Base-by-base conservation (phyloP, 1,140 invertebrate genomes). In the Lasioglossum baleicum region DNA sequence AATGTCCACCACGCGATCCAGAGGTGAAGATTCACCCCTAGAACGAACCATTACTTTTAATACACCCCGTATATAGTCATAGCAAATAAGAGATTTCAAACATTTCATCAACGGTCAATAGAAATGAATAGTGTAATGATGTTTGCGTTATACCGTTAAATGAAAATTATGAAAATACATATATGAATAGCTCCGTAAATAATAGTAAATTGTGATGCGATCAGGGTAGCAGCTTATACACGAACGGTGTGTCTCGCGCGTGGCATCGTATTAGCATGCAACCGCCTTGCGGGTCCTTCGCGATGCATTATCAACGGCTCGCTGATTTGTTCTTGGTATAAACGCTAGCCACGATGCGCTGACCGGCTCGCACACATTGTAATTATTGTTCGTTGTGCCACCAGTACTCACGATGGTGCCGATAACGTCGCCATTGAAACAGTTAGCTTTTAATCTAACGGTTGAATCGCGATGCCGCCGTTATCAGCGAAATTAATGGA, bases 261-360 rank as follows among this genome's bases (percentile, higher is more conserved):
- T 5, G 35, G 35, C 35, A 4, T 20, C 51, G 63, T 60, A 69
- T 83, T 73, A 83, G 73, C 69, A 53, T 64, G 72, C 70, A 64
- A 70, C 67, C 73, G 22, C 42, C 75, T 53, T 61, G 63, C 63
- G 64, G 69, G 79, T 72, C 71, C 51, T 40, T 58, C 69, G 53
- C 74, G 31, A 75, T 48, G 26, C 72, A 63, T 86, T 86, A 85
- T 86, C 75, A 72, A 80, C 66, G 75, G 58, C 31, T 69, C 40
- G 61, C 56, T 72, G 74, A 86, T 82, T 82, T 74, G 40, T 56
- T 58, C 63, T 53, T 42, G 70, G 15, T 17, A 11, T 65, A 44
- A 60, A 48, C 53, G 65, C 4, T 17, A 1, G 20, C 20, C 42
- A 35, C 42, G 60, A 42, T 26, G 63, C 48, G n/a, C 73, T 3